Evolutionary conservation across 2,888 invertebrate genomes (phyloP), one percentile per base, ranked within the genome.

Genomic region (Lasioglossum villosulum): DNA sequence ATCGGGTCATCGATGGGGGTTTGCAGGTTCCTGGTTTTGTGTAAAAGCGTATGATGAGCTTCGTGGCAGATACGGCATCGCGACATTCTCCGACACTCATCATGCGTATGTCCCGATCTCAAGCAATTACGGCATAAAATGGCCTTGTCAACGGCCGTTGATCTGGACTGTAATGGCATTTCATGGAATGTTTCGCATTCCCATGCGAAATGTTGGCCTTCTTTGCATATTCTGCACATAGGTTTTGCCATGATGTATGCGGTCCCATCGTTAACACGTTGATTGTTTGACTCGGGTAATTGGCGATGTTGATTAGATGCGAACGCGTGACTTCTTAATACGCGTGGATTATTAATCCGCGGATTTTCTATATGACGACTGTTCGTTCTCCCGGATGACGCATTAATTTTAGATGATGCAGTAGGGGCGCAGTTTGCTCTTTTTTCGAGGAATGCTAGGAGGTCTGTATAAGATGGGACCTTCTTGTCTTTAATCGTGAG

Each of bases 371-470:
- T 14, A 4, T 14, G 52, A 23, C 34, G 12, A 34, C 34, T 23
- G 34, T 73, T 34, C 2, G 19, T 73, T 45, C 8, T 73, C 14
- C 10, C 59, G 8, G 23, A 0, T 52, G 19, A 10, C 10, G 10
- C 0, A 23, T 4, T 0, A n/a, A 14, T 73, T n/a, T 30, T 73
- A 23, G 23, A 0, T 1, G 6, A 10, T 27, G 39, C 23, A 1
- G n/a, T 4, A 1, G 16, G 0, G 1, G 27, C 1, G 1, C 81
- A 76, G 1, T 72, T 70, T 1, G 48, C 45, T 0, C 63, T 27
- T 27, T 59, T 81, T 1, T 76, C 59, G 0, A 80, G 8, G 27
- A 80, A 75, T 12, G 30, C n/a, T 2, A 80, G 5, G 0, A 75
- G 42, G 0, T 63, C 12, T 0, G 30, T 34, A 27, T 75, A 68